Evolutionary conservation across 1,140 invertebrate species (phyloP).

Genomic region (Pseudoatta argentina): DNA sequence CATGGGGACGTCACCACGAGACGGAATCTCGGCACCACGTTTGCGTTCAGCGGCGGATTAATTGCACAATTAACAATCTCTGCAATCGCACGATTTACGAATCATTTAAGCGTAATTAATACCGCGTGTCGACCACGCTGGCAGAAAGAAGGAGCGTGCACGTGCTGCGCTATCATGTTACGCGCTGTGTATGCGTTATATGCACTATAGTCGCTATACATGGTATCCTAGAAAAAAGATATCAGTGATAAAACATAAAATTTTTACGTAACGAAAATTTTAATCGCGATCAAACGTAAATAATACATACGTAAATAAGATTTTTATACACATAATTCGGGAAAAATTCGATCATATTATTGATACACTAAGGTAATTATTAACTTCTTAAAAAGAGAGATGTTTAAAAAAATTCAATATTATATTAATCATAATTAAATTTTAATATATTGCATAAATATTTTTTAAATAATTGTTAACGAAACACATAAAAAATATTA

Average conservation of each 20-base stretch:
- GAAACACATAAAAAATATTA: too few relatives aligned
- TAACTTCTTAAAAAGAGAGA: too few relatives aligned
- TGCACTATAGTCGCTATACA: not conserved
- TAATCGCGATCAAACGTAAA: not conserved
- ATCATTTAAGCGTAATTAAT: conserved; percentile 43
- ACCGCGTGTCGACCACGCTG: conserved; percentile 3
- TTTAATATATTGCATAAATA: too few relatives aligned
- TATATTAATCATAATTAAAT: too few relatives aligned
- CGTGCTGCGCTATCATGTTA: conserved; percentile 19
- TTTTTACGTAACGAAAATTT: not conserved
- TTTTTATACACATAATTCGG: not conserved
- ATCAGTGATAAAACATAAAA: not conserved
- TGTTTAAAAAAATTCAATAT: too few relatives aligned
- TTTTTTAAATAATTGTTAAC: too few relatives aligned
- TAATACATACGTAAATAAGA: not conserved
- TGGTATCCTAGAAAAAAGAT: too few relatives aligned
- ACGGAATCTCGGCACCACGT: conserved; percentile 20
- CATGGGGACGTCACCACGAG: not conserved
- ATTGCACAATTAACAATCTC: conserved; percentile 60
- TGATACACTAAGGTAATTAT: too few relatives aligned
- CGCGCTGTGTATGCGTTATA: not conserved
- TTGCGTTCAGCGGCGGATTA: conserved; percentile 18
- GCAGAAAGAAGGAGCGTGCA: conserved; percentile 5
- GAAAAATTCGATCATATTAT: not conserved
- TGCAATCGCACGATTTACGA: conserved; percentile 44